A percentile compares a stretch with the other conserved stretches of the same genome.
Conservation (phyloP, 1,140 invertebrate species). For the Orchestia grillus region DNA sequence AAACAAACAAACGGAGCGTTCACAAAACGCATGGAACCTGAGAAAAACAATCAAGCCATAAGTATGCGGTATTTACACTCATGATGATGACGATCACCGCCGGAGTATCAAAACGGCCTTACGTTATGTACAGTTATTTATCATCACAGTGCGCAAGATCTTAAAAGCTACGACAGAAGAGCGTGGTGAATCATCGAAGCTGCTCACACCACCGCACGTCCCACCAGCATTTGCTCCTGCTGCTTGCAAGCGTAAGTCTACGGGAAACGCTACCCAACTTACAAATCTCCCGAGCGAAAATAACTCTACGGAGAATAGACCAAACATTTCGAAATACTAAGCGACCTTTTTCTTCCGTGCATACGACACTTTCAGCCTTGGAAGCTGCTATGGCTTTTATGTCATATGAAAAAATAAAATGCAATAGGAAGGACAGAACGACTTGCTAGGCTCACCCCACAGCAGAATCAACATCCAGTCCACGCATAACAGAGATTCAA, state of each 20-base stretch:
- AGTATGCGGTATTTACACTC: neutral
- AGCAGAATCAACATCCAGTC: no score
- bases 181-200: neutral
- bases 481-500: no score
- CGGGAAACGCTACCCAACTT: neutral
- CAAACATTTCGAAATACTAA: no score
- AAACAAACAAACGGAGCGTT: neutral
- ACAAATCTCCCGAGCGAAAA: neutral
- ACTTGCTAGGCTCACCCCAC: no score
- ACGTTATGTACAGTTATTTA: neutral
- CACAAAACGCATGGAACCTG: neutral
- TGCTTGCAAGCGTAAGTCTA: neutral
- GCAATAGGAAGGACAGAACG: no score
- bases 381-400: no score
- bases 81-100: neutral
- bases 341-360: no score
- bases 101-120: neutral
- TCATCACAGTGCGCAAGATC: neutral
- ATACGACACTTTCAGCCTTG: no score
- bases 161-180: constrained; percentile 8
- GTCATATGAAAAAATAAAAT: no score
- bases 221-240: no score
- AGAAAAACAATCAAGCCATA: neutral
- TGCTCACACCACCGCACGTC: neutral
- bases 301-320: neutral